These are phyloP conservation scores for Xestia ashworthii DNA, from an alignment of 2,888 invertebrate genomes.

Conservation along the genomic window DNA sequence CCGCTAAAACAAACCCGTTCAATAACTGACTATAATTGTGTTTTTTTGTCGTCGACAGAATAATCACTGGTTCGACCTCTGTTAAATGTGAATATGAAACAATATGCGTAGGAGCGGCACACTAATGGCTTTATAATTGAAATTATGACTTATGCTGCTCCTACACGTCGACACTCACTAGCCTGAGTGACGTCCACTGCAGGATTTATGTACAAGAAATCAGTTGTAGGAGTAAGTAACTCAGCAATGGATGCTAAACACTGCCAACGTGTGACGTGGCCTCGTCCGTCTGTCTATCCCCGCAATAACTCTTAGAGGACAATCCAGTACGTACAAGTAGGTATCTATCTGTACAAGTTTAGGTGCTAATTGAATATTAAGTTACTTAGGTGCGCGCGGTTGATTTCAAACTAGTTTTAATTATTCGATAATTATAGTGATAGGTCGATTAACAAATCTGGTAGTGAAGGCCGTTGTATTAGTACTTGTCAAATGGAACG, in stretches of 20 bases:
- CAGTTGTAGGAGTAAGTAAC: neutral
- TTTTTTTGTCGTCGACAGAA: constrained; percentile 74
- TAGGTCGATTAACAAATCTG: constrained; percentile 76
- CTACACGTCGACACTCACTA: constrained; percentile 29
- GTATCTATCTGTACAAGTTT: constrained; percentile 59
- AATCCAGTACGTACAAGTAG: constrained; percentile 42
- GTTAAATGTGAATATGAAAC: constrained; percentile 76
- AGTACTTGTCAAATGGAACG: constrained; percentile 45
- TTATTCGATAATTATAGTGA: constrained; percentile 79
- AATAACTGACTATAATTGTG: constrained; percentile 71
- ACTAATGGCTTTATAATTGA: constrained; percentile 85
- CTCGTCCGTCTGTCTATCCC: constrained; percentile 66
- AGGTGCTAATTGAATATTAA: constrained; percentile 84
- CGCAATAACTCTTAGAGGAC: constrained; percentile 69
- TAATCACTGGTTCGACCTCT: constrained; percentile 77
- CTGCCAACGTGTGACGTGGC: constrained; percentile 47
- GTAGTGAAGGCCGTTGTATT: constrained; percentile 59
- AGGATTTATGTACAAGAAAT: constrained; percentile 9
- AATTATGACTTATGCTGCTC: constrained; percentile 70
- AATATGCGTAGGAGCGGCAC: constrained; percentile 74
- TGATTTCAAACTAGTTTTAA: constrained; percentile 81
- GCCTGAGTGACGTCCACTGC: constrained; percentile 30
- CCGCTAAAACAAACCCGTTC: constrained; percentile 71
- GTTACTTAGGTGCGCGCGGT: constrained; percentile 78
- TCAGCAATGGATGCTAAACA: constrained; percentile 21